Conservation (phyloP, 2,888 invertebrate species). For the Eupithecia inturbata region DNA sequence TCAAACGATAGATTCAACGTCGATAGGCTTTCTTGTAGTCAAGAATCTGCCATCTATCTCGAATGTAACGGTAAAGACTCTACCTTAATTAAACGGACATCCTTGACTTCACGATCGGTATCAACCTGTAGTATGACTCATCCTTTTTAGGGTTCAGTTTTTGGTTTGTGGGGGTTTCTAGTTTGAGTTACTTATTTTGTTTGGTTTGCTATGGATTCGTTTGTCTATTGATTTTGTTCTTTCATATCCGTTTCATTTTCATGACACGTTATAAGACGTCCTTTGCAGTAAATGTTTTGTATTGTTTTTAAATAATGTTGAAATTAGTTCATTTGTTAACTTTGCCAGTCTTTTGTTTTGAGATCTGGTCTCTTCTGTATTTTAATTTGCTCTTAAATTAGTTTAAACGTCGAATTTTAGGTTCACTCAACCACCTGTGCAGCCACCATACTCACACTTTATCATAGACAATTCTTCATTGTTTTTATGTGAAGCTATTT, state of each 20-base stretch:
- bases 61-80: constrained; percentile 30
- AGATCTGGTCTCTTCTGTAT: background rate
- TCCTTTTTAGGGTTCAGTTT: background rate
- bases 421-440: background rate
- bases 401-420: background rate
- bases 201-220: background rate
- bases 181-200: background rate
- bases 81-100: constrained; percentile 31
- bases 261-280: background rate
- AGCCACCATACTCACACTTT: background rate
- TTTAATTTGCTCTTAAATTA: background rate
- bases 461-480: background rate
- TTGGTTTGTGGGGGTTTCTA: background rate
- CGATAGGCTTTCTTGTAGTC: constrained; percentile 30
- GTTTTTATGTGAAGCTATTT: constrained; percentile 10
- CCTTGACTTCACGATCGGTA: constrained; percentile 19
- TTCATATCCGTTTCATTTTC: background rate
- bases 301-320: background rate
- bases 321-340: too few species aligned
- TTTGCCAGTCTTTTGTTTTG: background rate
- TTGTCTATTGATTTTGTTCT: background rate
- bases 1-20: constrained; percentile 43
- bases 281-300: background rate
- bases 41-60: constrained; percentile 19
- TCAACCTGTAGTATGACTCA: constrained; percentile 18